Base-by-base conservation (phyloP, 2,797 vertebrate species). In the Gymnothorax javanicus region DNA sequence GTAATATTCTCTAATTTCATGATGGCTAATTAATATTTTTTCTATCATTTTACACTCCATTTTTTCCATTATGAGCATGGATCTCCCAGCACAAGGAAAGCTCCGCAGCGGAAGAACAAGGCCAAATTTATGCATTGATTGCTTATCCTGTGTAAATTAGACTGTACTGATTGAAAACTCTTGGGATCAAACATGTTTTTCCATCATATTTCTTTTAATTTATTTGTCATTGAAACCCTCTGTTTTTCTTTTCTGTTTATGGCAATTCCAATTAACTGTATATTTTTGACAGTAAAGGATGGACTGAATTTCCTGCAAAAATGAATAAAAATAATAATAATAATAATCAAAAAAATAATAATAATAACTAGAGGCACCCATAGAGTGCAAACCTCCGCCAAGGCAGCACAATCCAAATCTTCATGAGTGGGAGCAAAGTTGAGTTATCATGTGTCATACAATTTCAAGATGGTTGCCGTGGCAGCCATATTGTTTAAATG, bases 1-100 rank as follows among this genome's bases (percentile, higher is more conserved):
- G 89, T 91, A 57, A 75, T 83, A 82, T 52, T 89, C 87, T 86
- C 57, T 91, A 87, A 89, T 93, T 92, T 88, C 54, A 85, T 89
- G 87, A 88, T 50, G 87, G 62, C 87, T 91, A 90, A 93, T 91
- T 91, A 91, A 89, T 87, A 87, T 58, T 88, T 85, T 20, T 57
- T 27, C 27, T 60, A 13, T 87, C 75, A 69, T 87, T 20, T 88
- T 89, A 62, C 57, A 87, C 82, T 86, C 84, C 79, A 57, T 89
- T 62, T 82, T 84, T 87, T 84, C 27, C 13, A 54, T 83, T 67
- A 33, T 84, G 13, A 17, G 17, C 23, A 60, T 27, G 85, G 79
- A 89, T 84, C 87, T 62, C 77, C 52, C 83, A 27, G 57, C 75
- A 87, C 88, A 7, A 4, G 86, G 73, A 83, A 89, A 64, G 7